Evolutionary conservation across 2,113 vertebrate species (phyloP).

Genomic region (Corydoras sp.): DNA sequence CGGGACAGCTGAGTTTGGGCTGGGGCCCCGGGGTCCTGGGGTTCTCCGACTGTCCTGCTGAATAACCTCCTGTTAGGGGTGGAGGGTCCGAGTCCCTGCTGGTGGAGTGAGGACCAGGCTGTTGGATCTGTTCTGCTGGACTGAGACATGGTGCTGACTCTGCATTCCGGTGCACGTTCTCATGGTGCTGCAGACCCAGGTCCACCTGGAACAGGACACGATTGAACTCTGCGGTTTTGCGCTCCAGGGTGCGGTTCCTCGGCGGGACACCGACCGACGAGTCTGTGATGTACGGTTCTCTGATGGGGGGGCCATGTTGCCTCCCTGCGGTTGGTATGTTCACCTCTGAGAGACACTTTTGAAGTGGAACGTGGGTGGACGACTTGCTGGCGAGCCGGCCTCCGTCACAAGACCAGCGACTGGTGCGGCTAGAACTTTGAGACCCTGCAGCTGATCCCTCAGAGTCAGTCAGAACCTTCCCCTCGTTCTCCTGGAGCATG

Average conservation of each 20-base stretch:
- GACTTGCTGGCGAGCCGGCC: constrained; percentile 62
- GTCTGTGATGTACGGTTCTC: constrained; percentile 31
- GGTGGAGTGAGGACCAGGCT: too few relatives aligned
- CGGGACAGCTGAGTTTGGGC: too few relatives aligned
- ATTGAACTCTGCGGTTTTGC: constrained; percentile 91
- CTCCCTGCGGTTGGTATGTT: constrained; percentile 62
- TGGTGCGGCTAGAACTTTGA: constrained; percentile 67
- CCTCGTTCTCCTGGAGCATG: constrained; percentile 64
- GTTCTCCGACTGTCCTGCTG: too few relatives aligned
- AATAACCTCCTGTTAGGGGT: too few relatives aligned
- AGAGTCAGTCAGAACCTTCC: constrained; percentile 61
- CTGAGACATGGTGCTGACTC: constrained; percentile 10
- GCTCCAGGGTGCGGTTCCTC: constrained; percentile 79
- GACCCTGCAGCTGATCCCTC: constrained; percentile 51
- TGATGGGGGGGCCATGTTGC: constrained; percentile 40
- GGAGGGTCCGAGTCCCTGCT: too few relatives aligned
- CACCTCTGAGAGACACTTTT: constrained; percentile 74
- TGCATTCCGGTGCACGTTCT: constrained; percentile 25
- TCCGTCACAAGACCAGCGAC: constrained; percentile 68
- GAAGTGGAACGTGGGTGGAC: constrained; percentile 61
- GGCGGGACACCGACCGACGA: constrained; percentile 37
- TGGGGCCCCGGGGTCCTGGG: too few relatives aligned
- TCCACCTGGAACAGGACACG: constrained; percentile 85
- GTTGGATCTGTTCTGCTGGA: neutral
- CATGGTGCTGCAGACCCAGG: constrained; percentile 57